Percentiles rank a stretch among this genome's conserved stretches.
Conservation (phyloP, 64 coral and sea anemone species). For the Acropora yongei region DNA sequence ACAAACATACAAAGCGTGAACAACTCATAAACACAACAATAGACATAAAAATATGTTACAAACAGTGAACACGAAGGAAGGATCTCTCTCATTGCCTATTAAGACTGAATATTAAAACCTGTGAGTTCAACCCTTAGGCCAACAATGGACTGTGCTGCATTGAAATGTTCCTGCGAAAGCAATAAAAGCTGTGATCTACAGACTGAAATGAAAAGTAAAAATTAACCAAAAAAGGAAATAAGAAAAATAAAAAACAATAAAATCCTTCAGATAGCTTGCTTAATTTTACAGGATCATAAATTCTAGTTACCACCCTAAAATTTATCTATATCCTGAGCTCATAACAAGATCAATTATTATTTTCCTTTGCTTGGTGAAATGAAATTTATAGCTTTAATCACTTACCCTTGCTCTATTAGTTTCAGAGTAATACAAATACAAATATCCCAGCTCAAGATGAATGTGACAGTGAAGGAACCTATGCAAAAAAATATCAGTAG, state of each 20-base stretch:
- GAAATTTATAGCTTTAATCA: neutral
- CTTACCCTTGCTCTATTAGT: slow-evolving; percentile 82
- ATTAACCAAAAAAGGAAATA: neutral
- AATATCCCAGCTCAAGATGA: slow-evolving; percentile 84
- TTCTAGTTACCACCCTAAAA: too few relatives aligned
- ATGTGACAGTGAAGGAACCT: slow-evolving; percentile 75
- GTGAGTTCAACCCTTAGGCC: slow-evolving; percentile 76
- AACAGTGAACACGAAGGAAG: too few relatives aligned
- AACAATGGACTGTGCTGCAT: slow-evolving; percentile 64
- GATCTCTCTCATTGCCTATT: too few relatives aligned
- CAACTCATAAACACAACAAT: neutral
- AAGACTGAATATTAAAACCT: slow-evolving; percentile 27
- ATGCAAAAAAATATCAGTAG: neutral
- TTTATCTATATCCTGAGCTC: neutral
- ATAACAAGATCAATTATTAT: neutral
- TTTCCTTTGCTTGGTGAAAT: neutral
- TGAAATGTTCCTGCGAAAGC: slow-evolving; percentile 83
- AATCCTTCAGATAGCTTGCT: too few relatives aligned
- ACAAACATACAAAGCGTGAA: too few relatives aligned
- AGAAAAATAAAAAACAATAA: too few relatives aligned
- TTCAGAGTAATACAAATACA: slow-evolving; percentile 80
- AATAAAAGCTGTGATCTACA: neutral
- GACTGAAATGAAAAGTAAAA: neutral
- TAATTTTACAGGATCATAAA: too few relatives aligned
- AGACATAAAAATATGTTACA: too few relatives aligned